A percentile compares a stretch with the other conserved stretches of the same genome.
Evolutionary conservation across 1,140 invertebrate species (phyloP).

Genomic region (Venturia canescens): DNA sequence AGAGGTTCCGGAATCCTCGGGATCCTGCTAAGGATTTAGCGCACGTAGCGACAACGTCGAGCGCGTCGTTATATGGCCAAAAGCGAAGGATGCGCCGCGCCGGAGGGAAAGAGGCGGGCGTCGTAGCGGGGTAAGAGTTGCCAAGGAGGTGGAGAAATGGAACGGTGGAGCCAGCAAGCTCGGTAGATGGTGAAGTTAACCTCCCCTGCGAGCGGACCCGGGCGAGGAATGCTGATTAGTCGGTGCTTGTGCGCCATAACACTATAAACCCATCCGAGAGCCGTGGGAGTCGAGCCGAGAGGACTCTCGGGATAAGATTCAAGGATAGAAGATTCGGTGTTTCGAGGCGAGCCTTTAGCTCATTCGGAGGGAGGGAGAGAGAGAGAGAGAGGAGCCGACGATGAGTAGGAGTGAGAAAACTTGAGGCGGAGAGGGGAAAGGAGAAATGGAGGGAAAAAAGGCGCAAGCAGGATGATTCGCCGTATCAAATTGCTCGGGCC

Average conservation of each 20-base stretch:
- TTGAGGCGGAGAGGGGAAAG: background rate
- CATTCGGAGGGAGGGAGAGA: background rate
- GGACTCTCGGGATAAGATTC: conserved; percentile 71
- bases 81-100: background rate
- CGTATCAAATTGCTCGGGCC: background rate
- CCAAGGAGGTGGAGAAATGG: conserved; percentile 3
- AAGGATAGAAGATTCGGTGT: conserved; percentile 40
- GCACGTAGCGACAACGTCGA: conserved; percentile 72
- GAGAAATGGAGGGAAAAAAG: conserved; percentile 2
- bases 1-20: conserved; percentile 64
- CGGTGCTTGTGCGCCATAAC: conserved; percentile 74
- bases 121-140: background rate
- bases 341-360: conserved; percentile 24
- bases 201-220: conserved; percentile 49
- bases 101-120: background rate
- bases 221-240: conserved; percentile 77
- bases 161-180: conserved; percentile 24
- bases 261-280: conserved; percentile 73
- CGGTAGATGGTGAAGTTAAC: conserved; percentile 36
- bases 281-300: conserved; percentile 62
- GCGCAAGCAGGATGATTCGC: background rate
- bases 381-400: conserved; percentile 42
- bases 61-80: conserved; percentile 38
- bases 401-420: conserved; percentile 28
- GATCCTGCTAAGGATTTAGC: conserved; percentile 75